Evolutionary conservation across 2,888 invertebrate species (phyloP).

Genomic region (Apoda limacodes): DNA sequence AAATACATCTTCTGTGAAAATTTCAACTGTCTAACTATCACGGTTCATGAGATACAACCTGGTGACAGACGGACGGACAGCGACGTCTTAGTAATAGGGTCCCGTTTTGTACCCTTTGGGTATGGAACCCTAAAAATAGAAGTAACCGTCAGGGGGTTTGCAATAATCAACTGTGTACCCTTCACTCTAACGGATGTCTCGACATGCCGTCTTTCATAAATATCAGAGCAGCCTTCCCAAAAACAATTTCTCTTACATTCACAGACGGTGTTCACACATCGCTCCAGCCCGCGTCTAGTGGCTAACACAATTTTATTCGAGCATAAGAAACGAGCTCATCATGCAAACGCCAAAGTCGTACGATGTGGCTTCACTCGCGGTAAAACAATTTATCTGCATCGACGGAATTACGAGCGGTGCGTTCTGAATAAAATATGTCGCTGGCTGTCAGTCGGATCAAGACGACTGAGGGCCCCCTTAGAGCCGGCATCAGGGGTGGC

Average conservation of each 20-base stretch:
- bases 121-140: too few species aligned
- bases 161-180: slow-evolving; percentile 40
- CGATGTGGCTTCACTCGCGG: slow-evolving; percentile 60
- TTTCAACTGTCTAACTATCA: too few species aligned
- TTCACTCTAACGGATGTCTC: slow-evolving; percentile 49
- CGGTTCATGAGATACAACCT: too few species aligned
- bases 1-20: too few species aligned
- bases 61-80: too few species aligned
- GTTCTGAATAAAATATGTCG: slow-evolving; percentile 69
- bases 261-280: slow-evolving; percentile 50
- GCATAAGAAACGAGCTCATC: slow-evolving; percentile 69
- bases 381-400: slow-evolving; percentile 71
- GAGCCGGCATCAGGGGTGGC: too few species aligned
- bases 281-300: slow-evolving; percentile 37
- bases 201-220: slow-evolving; percentile 60
- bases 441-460: slow-evolving; percentile 58
- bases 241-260: slow-evolving; percentile 60
- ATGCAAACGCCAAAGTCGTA: slow-evolving; percentile 65
- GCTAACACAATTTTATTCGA: slow-evolving; percentile 68
- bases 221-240: slow-evolving; percentile 57
- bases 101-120: too few species aligned
- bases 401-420: slow-evolving; percentile 64
- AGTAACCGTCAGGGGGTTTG: slow-evolving; percentile 28
- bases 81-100: too few species aligned
- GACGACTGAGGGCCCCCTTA: slow-evolving; percentile 43